Evolutionary conservation across 2,888 invertebrate genomes (phyloP).

Genomic region (Spatulosminthurus flaviceps): DNA sequence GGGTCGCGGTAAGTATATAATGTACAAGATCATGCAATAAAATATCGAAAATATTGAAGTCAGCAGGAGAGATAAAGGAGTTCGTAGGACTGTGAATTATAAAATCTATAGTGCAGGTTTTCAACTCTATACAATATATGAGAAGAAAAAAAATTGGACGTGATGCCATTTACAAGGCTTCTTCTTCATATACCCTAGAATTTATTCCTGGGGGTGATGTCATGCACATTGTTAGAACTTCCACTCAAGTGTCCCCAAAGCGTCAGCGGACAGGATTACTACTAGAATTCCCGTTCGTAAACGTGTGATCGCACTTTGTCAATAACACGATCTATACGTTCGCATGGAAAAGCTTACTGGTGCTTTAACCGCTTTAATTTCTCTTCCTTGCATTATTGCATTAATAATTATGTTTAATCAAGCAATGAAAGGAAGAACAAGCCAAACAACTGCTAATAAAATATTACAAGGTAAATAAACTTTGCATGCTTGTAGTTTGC

Average conservation of each 20-base stretch:
- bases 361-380: not conserved
- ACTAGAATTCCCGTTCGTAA: constrained; percentile 4
- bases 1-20: too few relatives aligned
- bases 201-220: not conserved
- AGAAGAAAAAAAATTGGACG: not conserved
- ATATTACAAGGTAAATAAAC: not conserved
- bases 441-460: not conserved
- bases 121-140: too few relatives aligned
- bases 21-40: not conserved
- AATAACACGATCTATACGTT: not conserved
- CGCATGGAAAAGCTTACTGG: not conserved
- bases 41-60: not conserved
- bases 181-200: not conserved
- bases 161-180: not conserved
- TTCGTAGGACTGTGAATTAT: not conserved
- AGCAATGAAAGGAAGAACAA: not conserved
- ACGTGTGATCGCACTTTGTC: not conserved
- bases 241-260: not conserved
- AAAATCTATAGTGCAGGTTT: not conserved
- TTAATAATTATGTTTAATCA: not conserved
- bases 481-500: not conserved
- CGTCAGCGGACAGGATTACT: not conserved
- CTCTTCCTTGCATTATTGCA: not conserved
- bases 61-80: constrained; percentile 9
- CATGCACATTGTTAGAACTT: not conserved